A percentile compares a stretch with the other conserved stretches of the same genome.
Conservation (phyloP, 1,140 invertebrate species). For the Idris sp. region DNA sequence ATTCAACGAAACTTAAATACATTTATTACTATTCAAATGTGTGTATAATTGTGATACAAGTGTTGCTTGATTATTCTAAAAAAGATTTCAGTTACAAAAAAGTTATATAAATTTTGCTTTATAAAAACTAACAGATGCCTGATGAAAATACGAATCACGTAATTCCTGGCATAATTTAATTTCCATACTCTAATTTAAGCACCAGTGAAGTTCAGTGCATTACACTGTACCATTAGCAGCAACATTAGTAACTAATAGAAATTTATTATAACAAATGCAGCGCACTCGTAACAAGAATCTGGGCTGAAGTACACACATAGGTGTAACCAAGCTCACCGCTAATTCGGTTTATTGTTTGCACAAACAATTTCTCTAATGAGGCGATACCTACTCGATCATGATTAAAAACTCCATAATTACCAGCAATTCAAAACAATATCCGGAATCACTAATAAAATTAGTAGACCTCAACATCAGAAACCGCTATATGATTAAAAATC, state of each 20-base stretch:
- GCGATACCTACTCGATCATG: constrained; percentile 9
- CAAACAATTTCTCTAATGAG: constrained; percentile 28
- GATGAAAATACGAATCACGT: not conserved
- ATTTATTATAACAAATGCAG: constrained; percentile 31
- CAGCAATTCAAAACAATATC: constrained; percentile 12
- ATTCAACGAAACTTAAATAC: not conserved
- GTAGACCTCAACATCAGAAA: constrained; percentile 9
- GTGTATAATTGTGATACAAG: not conserved
- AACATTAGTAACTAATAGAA: constrained; percentile 27
- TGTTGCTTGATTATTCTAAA: too few species aligned
- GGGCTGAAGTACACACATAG: not conserved
- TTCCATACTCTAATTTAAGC: not conserved
- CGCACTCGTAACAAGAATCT: constrained; percentile 2
- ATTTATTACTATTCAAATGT: too few species aligned
- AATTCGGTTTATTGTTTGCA: constrained; percentile 32
- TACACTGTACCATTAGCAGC: not conserved
- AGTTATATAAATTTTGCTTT: too few species aligned
- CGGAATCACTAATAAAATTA: constrained; percentile 22
- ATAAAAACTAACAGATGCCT: too few species aligned
- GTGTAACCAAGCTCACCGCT: not conserved
- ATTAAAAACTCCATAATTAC: constrained; percentile 31
- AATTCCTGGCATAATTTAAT: not conserved
- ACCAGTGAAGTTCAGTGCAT: not conserved
- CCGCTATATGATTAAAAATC: too few species aligned
- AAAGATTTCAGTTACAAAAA: too few species aligned